Conservation (phyloP, 1,140 invertebrate genomes). For the Proales similis region DNA sequence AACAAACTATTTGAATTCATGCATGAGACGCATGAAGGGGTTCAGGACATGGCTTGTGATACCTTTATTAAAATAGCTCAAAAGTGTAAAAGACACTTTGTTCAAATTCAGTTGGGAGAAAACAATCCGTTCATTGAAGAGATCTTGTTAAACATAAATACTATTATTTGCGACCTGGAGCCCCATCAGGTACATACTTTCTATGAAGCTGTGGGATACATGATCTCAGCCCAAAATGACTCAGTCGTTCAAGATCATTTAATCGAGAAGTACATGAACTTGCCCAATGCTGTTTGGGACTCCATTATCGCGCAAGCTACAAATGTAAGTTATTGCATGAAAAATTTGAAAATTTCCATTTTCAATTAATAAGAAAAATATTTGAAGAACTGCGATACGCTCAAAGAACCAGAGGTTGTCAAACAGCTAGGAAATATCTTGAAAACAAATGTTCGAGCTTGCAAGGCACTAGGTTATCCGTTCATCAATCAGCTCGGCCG, state of each 20-base stretch:
- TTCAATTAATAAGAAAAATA: constrained; percentile 28
- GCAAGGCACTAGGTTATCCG: constrained; percentile 88
- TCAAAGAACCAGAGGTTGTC: constrained; percentile 90
- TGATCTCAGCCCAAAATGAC: constrained; percentile 92
- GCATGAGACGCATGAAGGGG: constrained; percentile 99
- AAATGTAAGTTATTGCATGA: constrained; percentile 55
- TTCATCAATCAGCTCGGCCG: constrained; percentile 74
- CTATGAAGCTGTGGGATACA: constrained; percentile 98
- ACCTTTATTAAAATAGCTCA: constrained; percentile 99
- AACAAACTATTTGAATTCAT: constrained; percentile 99
- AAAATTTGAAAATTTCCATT: background rate
- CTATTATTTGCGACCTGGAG: constrained; percentile 96
- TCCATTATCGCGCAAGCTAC: constrained; percentile 93
- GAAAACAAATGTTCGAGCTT: constrained; percentile 96
- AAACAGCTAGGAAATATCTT: constrained; percentile 95
- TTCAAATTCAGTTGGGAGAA: constrained; percentile 85
- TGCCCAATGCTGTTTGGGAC: constrained; percentile 99
- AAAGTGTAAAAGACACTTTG: constrained; percentile 96
- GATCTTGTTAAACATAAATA: constrained; percentile 87
- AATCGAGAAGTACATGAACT: constrained; percentile 92
- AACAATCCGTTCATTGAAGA: constrained; percentile 96
- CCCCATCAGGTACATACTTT: constrained; percentile 98
- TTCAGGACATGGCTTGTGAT: constrained; percentile 98
- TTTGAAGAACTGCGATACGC: constrained; percentile 77
- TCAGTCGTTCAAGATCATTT: constrained; percentile 74